Evolutionary conservation across 2,113 vertebrate genomes (phyloP), one percentile per base, ranked within the genome.

Genomic region (Chionomys nivalis): DNA sequence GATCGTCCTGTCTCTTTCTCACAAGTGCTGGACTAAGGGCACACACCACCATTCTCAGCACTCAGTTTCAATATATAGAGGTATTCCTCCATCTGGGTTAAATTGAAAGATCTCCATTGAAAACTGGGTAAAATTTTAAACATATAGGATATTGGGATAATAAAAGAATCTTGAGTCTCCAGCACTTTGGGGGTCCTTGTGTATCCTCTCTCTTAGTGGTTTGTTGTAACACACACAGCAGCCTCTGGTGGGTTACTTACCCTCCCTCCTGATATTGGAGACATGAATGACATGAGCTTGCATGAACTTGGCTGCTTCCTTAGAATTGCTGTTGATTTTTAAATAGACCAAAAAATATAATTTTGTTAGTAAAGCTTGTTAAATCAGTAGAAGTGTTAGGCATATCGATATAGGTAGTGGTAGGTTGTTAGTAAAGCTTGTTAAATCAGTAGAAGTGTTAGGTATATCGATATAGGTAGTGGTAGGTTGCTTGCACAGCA

Each of bases 341-440:
- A 97, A 90, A 92, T 90, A 95, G 52, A 73, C 33, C 26, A 44
- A 78, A 44, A 55, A 39, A 12, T 88, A 49, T 42, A 39, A 55
- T 36, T 14, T 68, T 70, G 16, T 87, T 70, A 70, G 65, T 49
- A 70, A 68, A n/a, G 31, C 63, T 87, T 68, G 31, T 52, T 49
- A n/a, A 79, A 55, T 55, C 49, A 8, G 49, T 31, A 79, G 49
- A 55, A 19, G 49, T 21, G 49, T 49, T 55, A 28, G 82, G 42
- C 8, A 23, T 85, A 36, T 19, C 44, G 58, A 52, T 52, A 58
- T 66, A 66, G 61, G n/a, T 21, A 70, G 17, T 72, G 31, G 66
- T 52, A 10, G 33, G 17, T 36, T n/a, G 49, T n/a, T n/a, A n/a
- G n/a, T n/a, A n/a, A n/a, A n/a, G n/a, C 49, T 52, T 52, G 49